Base-by-base conservation (phyloP, 1,140 invertebrate genomes). In the Vollenhovia emeryi region DNA sequence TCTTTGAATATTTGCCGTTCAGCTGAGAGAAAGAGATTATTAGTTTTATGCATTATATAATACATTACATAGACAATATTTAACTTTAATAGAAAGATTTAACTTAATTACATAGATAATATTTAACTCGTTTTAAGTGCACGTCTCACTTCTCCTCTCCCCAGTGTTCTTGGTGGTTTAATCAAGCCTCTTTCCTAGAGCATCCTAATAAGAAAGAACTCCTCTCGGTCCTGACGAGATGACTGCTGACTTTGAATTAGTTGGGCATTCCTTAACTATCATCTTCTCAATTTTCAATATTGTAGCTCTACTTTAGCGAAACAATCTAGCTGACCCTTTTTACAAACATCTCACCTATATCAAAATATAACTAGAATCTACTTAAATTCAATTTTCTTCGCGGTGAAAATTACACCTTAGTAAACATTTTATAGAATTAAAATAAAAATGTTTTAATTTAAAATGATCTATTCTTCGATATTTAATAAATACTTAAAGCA, bases 51-150 rank as follows among this genome's bases (percentile, higher is more conserved):
- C 85, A 24, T 40, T 15, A 45, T 43, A 36, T 27, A 21, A 52
- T 3, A 57, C 13, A 64, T 64, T 83, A 86, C 24, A 27, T 52
- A 60, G 71, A 84, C 24, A 76, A 62, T 75, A 64, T 64, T n/a
- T 18, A 66, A 66, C 21, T 55, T 52, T n/a, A 33, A 33, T 52
- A 52, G 33, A 64, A 36, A 60, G 27, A 60, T 64, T 40, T 40
- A 21, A 64, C n/a, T 40, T 36, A 64, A 40, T 24, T 87, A 86
- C 13, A 36, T 52, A 48, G 55, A 84, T 48, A 64, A 62, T 62
- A 52, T 55, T 18, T 21, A 66, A 66, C 11, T 45, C 21, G 59
- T 50, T 43, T 66, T 43, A 43, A 66, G 45, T 1, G 5, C 9
- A 15, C 45, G 60, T 24, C n/a, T 27, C 3, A 43, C 15, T 18